Percentiles rank a stretch among this genome's conserved stretches.
Evolutionary conservation across 2,113 vertebrate species (phyloP).

Genomic region (Menura novaehollandiae): DNA sequence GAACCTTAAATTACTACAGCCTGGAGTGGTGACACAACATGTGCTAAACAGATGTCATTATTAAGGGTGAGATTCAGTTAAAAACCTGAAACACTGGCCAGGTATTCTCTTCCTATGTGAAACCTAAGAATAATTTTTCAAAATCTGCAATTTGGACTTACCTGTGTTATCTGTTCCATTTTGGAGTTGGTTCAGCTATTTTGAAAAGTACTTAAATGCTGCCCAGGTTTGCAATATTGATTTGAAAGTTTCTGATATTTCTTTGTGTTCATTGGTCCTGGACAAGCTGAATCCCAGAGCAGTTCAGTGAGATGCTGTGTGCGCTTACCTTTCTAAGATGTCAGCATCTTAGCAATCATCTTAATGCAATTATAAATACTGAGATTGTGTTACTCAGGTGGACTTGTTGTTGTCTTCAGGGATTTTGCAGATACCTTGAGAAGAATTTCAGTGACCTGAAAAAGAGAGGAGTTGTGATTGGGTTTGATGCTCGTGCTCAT

Average conservation of each 20-base stretch:
- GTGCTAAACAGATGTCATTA: neutral
- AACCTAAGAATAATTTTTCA: neutral
- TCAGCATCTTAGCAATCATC: neutral
- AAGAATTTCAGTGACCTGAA: constrained; percentile 83
- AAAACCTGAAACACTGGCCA: neutral
- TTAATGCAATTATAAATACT: neutral
- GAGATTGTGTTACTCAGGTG: neutral
- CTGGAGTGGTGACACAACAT: neutral
- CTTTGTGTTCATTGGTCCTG: neutral
- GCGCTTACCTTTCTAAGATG: neutral
- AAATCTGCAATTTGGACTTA: neutral
- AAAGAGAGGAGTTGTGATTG: constrained; percentile 88
- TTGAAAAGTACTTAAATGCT: neutral
- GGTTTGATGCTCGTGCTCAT: constrained; percentile 90
- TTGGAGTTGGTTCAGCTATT: neutral
- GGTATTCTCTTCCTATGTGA: neutral
- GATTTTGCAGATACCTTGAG: constrained; percentile 91
- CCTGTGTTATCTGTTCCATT: neutral
- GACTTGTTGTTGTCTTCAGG: constrained; percentile 69
- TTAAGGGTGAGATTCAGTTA: neutral
- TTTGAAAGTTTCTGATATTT: neutral
- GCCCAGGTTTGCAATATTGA: neutral
- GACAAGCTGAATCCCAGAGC: neutral
- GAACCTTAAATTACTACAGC: neutral
- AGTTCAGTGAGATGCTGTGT: neutral